Evolutionary conservation across 2,113 vertebrate genomes (phyloP).

Genomic region (Etheostoma cragini): DNA sequence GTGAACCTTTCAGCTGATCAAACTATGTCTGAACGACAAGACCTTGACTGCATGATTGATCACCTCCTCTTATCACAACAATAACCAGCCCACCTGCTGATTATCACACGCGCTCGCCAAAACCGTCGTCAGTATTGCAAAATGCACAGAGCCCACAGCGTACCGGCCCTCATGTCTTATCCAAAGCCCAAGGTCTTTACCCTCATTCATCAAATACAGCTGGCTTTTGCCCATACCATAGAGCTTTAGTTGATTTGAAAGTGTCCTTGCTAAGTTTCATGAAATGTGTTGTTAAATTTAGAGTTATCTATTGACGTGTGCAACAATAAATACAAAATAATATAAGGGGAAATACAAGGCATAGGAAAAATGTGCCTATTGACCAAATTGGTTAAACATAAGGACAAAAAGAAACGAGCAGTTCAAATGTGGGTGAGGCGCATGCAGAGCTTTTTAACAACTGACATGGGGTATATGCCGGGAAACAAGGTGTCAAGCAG

Average conservation of each 20-base stretch:
- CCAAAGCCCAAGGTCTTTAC: slow-evolving; percentile 65
- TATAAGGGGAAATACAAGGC: background rate
- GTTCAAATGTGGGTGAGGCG: slow-evolving; percentile 4
- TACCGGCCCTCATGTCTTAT: slow-evolving; percentile 44
- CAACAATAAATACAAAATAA: background rate
- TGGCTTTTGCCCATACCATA: slow-evolving; percentile 29
- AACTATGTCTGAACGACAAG: slow-evolving; percentile 59
- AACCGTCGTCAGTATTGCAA: slow-evolving; percentile 28
- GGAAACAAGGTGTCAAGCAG: slow-evolving; percentile 32
- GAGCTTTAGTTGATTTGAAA: slow-evolving; percentile 7
- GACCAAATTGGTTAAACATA: background rate
- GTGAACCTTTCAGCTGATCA: slow-evolving; percentile 70
- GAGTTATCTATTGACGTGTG: background rate
- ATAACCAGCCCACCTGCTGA: slow-evolving; percentile 67
- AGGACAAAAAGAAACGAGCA: slow-evolving; percentile 5
- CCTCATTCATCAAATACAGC: slow-evolving; percentile 51
- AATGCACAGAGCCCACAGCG: slow-evolving; percentile 26
- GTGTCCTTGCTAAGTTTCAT: background rate
- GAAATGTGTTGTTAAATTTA: background rate
- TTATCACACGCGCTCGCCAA: slow-evolving; percentile 59
- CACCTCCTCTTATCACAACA: slow-evolving; percentile 61
- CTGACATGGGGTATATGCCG: slow-evolving; percentile 19
- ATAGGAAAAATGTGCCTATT: background rate
- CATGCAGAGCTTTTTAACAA: slow-evolving; percentile 6
- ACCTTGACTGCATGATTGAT: slow-evolving; percentile 61